These are phyloP conservation scores for Callorhinus ursinus DNA, from an alignment of 2,113 vertebrate genomes.

Conservation along the genomic window DNA sequence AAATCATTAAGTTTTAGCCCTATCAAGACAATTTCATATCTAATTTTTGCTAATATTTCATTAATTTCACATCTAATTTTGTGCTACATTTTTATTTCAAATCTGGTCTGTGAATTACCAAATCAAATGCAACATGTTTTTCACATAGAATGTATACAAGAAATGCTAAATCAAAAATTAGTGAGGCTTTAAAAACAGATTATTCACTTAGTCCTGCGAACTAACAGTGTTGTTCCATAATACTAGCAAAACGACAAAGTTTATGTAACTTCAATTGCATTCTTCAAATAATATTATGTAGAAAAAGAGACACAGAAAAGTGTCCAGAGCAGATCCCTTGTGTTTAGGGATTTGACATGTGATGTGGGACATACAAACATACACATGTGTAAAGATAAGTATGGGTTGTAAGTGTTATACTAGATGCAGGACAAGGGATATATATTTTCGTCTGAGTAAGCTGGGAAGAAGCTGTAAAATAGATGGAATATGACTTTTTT, in stretches of 20 bases:
- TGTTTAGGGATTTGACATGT: neutral
- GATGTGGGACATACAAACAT: neutral
- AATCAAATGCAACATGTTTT: neutral
- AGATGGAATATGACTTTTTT: neutral
- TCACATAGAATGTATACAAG: neutral
- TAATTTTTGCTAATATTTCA: neutral
- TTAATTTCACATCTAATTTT: neutral
- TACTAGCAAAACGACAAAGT: neutral
- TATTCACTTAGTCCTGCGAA: neutral
- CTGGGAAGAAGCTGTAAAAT: neutral
- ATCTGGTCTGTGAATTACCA: neutral
- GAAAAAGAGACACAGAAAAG: neutral
- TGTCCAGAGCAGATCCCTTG: neutral
- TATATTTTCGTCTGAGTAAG: neutral
- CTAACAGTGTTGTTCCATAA: neutral
- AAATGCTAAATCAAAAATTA: neutral
- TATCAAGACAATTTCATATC: neutral
- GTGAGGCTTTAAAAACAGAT: neutral
- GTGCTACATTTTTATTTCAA: neutral
- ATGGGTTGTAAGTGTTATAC: neutral
- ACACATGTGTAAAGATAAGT: neutral
- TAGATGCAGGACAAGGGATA: accelerated
- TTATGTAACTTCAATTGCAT: neutral
- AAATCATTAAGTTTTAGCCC: neutral
- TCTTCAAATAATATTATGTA: neutral